Conservation (phyloP, 1,140 invertebrate species). For the Apolygus lucorum region DNA sequence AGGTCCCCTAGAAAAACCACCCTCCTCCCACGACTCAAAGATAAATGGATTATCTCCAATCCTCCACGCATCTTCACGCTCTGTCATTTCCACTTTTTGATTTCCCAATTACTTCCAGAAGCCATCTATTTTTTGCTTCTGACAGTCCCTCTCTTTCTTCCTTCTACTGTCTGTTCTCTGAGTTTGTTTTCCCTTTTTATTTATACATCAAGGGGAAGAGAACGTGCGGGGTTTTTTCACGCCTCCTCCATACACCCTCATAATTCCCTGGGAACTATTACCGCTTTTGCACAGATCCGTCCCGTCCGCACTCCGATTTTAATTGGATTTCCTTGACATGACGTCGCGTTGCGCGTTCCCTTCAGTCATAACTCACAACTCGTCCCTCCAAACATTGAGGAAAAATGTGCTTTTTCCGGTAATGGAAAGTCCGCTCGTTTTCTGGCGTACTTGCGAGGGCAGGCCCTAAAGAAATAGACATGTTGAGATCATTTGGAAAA, state of each 20-base stretch:
- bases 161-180: not conserved
- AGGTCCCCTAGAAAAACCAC: not conserved
- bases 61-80: conserved; percentile 22
- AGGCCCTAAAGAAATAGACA: too few species aligned
- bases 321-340: too few species aligned
- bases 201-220: not conserved
- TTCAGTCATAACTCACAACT: too few species aligned
- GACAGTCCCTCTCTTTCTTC: not conserved
- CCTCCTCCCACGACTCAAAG: conserved; percentile 1
- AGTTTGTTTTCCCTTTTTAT: conserved; percentile 10
- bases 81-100: conserved; percentile 24
- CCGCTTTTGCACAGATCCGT: too few species aligned
- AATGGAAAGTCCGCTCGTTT: too few species aligned
- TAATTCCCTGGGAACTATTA: too few species aligned
- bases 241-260: not conserved
- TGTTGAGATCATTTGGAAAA: too few species aligned
- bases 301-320: too few species aligned
- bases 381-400: too few species aligned
- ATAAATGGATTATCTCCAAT: conserved; percentile 21
- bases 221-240: conserved; percentile 4
- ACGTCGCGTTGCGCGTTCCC: too few species aligned
- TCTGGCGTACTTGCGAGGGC: too few species aligned
- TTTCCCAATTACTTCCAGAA: conserved; percentile 20
- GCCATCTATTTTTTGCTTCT: conserved; percentile 20
- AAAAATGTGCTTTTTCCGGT: too few species aligned